Percentiles rank a stretch among this genome's conserved stretches.
Conservation (phyloP, 35 echinoderm and acorn worm genomes). For the Antedon bifida region DNA sequence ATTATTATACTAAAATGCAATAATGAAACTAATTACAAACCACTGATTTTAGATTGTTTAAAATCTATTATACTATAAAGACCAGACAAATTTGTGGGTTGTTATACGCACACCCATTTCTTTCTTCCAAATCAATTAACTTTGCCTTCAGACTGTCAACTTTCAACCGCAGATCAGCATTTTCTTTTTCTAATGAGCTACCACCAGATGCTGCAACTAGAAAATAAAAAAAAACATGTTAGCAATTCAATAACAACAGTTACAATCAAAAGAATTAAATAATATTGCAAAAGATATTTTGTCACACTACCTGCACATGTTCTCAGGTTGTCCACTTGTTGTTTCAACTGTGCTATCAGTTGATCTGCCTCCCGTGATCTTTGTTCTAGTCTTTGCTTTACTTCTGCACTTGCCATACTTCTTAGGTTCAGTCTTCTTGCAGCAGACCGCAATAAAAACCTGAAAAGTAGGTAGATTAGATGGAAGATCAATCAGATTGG, state of each 20-base stretch:
- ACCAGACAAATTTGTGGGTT: too few species aligned
- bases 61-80: too few species aligned
- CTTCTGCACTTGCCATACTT: slow-evolving; percentile 9
- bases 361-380: slow-evolving; percentile 54
- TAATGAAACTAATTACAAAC: too few species aligned
- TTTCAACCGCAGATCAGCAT: slow-evolving; percentile 26
- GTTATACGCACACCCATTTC: slow-evolving; percentile 41
- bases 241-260: background rate
- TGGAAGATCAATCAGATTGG: too few species aligned
- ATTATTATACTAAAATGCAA: too few species aligned
- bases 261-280: background rate
- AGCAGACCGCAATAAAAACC: background rate
- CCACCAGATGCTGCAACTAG: background rate
- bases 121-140: slow-evolving; percentile 29
- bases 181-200: slow-evolving; percentile 15
- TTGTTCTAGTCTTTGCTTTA: slow-evolving; percentile 40
- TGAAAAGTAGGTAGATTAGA: background rate
- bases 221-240: background rate
- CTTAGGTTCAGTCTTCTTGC: background rate
- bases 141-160: slow-evolving; percentile 21
- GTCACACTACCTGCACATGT: slow-evolving; percentile 15
- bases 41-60: too few species aligned
- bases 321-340: slow-evolving; percentile 30
- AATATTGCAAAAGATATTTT: background rate
- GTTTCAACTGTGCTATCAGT: slow-evolving; percentile 27